Percentiles rank a stretch among this genome's conserved stretches.
Conservation (phyloP, 2,113 vertebrate species). For the Gymnocephalus cernua region DNA sequence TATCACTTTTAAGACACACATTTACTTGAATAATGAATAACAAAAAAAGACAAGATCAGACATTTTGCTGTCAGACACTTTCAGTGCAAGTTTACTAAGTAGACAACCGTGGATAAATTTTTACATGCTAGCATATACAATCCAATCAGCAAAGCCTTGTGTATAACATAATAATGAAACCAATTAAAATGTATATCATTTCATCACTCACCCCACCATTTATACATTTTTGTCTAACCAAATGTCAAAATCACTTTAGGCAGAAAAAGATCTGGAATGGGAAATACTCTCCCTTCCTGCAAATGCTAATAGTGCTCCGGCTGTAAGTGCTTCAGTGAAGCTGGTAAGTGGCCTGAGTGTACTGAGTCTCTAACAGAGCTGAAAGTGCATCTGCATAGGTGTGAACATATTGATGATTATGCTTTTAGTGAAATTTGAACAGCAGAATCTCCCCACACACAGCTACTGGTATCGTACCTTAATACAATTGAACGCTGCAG, state of each 20-base stretch:
- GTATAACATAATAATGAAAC: background rate
- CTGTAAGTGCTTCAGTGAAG: background rate
- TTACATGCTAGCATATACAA: background rate
- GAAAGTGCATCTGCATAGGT: slow-evolving; percentile 1
- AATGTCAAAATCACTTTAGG: background rate
- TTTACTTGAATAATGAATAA: background rate
- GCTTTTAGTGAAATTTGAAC: background rate
- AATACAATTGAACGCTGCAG: background rate
- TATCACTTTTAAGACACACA: background rate
- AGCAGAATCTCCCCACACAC: background rate
- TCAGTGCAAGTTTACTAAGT: slow-evolving; percentile 9
- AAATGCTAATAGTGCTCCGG: background rate
- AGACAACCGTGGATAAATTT: background rate
- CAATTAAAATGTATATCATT: background rate
- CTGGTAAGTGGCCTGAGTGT: background rate
- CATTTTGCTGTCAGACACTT: background rate
- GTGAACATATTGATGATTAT: background rate
- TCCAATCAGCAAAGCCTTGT: background rate
- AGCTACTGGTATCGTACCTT: background rate
- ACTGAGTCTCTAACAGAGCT: background rate
- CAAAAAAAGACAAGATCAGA: background rate
- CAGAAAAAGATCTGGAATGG: background rate
- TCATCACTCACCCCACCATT: background rate
- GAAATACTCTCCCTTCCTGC: background rate
- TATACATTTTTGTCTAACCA: background rate